Percentiles rank a stretch among this genome's conserved stretches.
Evolutionary conservation across 2,113 vertebrate species (phyloP).

Genomic region (Sinocyclocheilus anshuiensis): DNA sequence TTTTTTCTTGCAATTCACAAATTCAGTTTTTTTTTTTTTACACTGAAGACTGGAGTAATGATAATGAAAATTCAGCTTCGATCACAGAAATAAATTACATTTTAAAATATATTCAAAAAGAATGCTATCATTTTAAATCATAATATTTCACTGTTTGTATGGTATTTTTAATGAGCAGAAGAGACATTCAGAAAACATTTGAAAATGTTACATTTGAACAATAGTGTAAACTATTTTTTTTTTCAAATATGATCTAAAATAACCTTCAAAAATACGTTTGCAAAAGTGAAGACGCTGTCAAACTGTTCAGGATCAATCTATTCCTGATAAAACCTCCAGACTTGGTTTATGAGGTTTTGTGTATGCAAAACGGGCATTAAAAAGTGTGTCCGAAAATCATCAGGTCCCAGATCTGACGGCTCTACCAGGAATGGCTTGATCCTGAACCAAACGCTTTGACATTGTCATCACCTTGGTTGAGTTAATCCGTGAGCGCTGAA

Average conservation of each 20-base stretch:
- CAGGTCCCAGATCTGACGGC: neutral
- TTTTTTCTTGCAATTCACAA: too few species aligned
- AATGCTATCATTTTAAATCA: neutral
- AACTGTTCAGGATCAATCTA: neutral
- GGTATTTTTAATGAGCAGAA: neutral
- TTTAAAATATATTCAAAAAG: neutral
- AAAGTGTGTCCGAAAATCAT: neutral
- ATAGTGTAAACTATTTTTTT: neutral
- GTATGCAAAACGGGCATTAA: neutral
- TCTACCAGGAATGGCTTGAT: neutral
- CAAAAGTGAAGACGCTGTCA: neutral
- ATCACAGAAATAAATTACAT: neutral
- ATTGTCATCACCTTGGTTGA: slow-evolving; percentile 23
- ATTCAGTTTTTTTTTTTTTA: neutral
- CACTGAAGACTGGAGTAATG: neutral
- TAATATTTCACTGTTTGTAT: neutral
- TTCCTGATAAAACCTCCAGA: neutral
- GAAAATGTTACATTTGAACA: too few species aligned
- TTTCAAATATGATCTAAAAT: neutral
- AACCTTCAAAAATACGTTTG: neutral
- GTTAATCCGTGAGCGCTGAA: neutral
- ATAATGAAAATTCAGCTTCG: neutral
- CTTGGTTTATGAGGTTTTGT: neutral
- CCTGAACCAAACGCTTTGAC: neutral
- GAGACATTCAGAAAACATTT: neutral